Conservation (phyloP, 2,113 vertebrate genomes). For the Callaeas wilsoni region DNA sequence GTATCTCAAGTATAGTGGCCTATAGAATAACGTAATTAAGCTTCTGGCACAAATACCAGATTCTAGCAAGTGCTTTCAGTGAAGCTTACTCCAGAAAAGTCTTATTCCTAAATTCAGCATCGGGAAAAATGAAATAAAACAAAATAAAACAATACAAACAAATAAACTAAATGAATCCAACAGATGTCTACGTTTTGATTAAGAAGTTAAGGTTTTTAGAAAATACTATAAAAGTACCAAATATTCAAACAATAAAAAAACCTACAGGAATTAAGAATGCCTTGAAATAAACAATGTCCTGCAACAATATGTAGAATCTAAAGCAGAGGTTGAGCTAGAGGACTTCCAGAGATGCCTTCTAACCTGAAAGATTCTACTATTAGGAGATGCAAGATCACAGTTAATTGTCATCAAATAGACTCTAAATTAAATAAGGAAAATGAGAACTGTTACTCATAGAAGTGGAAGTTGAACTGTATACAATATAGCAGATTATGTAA, state of each 20-base stretch:
- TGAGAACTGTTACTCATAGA: not conserved
- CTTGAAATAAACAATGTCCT: not conserved
- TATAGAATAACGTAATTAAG: not conserved
- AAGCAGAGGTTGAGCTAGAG: not conserved
- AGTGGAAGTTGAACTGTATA: not conserved
- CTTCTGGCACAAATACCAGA: not conserved
- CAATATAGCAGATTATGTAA: not conserved
- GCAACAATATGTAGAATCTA: not conserved
- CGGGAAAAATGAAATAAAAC: not conserved
- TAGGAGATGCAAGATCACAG: not conserved
- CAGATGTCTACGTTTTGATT: not conserved
- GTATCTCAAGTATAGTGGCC: not conserved
- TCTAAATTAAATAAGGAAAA: not conserved
- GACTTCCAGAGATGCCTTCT: not conserved
- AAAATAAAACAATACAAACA: not conserved
- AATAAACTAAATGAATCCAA: not conserved
- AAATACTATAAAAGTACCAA: not conserved
- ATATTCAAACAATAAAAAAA: not conserved
- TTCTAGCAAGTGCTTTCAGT: not conserved
- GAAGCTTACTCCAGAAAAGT: not conserved
- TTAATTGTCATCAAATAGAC: not conserved
- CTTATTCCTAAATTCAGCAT: not conserved
- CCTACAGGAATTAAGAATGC: not conserved
- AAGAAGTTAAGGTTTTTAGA: not conserved
- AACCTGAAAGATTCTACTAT: not conserved